Base-by-base conservation (phyloP, 2,888 invertebrate species). In the Cyclophora punctaria region DNA sequence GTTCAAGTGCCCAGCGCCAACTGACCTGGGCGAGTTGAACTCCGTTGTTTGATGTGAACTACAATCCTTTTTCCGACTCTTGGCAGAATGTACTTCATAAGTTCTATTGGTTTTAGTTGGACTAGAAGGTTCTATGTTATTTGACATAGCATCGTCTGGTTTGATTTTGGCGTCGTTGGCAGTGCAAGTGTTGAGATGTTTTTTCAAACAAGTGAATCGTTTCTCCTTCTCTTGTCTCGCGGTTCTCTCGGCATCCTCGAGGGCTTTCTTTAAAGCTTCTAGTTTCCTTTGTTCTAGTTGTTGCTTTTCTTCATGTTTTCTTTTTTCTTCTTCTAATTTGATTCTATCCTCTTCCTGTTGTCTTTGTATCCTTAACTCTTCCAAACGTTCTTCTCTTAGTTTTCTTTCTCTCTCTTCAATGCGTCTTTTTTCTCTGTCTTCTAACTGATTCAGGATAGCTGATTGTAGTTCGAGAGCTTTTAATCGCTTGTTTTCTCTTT, bases 381-480 rank as follows among this genome's bases (percentile, higher is more conserved):
- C 96, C 59, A 94, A 90, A 60, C 91, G 89, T 75, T 98, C 97
- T 76, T 97, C 96, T 65, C 89, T 90, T 57, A 93, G 79, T 59
- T 92, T 91, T 48, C 89, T 89, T 69, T 95, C 95, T 58, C 92
- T 90, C 74, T 97, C 97, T 76, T 94, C 93, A 65, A 92, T 92
- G 7, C 94, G 90, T 48, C 90, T 88, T 64, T 91, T 89, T 67
- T 96, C 95, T 45, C 94, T 91, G 70, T 97, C 97, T 71, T 95
- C 94, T 48, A 97, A 87, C 76, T 97, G 96, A 71, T 93, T 92
- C 62, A 94, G 90, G 64, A 97, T 95, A 7, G 95, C 96, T 55
- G 93, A 93, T 79, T 98, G 98, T 61, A 96, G 92, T 73, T 96
- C 96, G 55, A 96, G 78, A 0, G 96, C 96, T 78, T 94, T 93